Evolutionary conservation across 2,888 invertebrate genomes (phyloP).

Genomic region (Leucoma salicis): DNA sequence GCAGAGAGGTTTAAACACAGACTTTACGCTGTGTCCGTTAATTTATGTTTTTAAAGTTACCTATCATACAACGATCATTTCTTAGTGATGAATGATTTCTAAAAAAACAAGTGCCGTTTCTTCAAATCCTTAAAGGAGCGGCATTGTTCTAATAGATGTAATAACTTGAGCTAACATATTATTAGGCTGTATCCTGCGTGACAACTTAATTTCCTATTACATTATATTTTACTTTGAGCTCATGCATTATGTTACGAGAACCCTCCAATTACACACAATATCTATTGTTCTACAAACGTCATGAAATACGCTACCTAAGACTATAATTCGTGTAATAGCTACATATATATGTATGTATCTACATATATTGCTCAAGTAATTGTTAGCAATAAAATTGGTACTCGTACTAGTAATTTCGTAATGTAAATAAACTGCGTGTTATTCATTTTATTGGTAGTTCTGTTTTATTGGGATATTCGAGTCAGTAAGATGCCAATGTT

Average conservation of each 20-base stretch:
- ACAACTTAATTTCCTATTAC: background rate
- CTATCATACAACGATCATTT: too few relatives aligned
- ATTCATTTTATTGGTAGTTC: constrained; percentile 8
- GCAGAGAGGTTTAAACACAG: too few relatives aligned
- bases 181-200: constrained; percentile 11
- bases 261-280: background rate
- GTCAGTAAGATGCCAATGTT: too few relatives aligned
- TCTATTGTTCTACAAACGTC: background rate
- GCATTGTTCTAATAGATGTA: too few relatives aligned
- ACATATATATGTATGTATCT: too few relatives aligned
- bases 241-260: background rate
- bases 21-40: too few relatives aligned
- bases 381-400: constrained; percentile 7
- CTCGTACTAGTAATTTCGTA: constrained; percentile 5
- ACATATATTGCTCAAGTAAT: background rate
- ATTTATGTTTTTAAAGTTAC: too few relatives aligned
- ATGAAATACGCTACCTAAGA: background rate
- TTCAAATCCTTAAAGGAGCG: too few relatives aligned
- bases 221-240: background rate
- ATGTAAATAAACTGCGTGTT: constrained; percentile 6
- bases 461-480: background rate
- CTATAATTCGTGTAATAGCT: background rate
- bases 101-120: too few relatives aligned
- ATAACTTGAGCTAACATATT: too few relatives aligned
- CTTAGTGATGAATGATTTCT: too few relatives aligned